These are phyloP conservation scores for Oryzias dopingdopingensis DNA, from an alignment of 2,797 vertebrate genomes.

Conservation along the genomic window DNA sequence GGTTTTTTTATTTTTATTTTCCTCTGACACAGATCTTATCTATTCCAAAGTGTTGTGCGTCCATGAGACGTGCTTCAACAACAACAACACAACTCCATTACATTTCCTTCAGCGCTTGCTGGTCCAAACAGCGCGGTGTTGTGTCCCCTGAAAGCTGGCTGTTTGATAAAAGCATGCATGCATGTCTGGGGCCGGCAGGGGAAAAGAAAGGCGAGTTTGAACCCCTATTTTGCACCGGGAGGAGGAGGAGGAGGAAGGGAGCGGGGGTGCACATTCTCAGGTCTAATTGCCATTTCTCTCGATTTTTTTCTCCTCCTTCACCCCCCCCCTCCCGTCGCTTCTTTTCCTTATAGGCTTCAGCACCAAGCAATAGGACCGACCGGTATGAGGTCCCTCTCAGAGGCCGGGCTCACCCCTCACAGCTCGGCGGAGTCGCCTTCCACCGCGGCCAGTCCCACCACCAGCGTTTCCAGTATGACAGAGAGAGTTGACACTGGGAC, in stretches of 20 bases:
- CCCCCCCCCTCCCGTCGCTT: conserved; percentile 52
- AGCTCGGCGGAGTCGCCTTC: conserved; percentile 98
- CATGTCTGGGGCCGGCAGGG: conserved; percentile 70
- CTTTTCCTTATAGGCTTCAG: conserved; percentile 87
- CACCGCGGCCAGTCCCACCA: conserved; percentile 96
- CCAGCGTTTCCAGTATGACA: conserved; percentile 97
- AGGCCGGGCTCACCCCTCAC: conserved; percentile 95
- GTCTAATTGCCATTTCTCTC: conserved; percentile 77
- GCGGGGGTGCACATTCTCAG: conserved; percentile 63
- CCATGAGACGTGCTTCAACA: background rate
- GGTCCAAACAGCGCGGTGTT: conserved; percentile 65
- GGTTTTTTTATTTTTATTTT: too few relatives aligned
- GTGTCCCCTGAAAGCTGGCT: conserved; percentile 68
- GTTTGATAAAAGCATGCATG: conserved; percentile 72
- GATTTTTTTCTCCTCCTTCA: conserved; percentile 25
- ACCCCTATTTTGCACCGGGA: conserved; percentile 68
- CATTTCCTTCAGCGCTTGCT: conserved; percentile 57
- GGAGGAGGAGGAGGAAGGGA: conserved; percentile 33
- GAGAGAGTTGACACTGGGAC: conserved; percentile 95
- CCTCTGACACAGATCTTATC: too few relatives aligned
- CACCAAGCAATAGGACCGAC: conserved; percentile 98
- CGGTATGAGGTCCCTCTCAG: conserved; percentile 96
- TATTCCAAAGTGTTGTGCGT: too few relatives aligned
- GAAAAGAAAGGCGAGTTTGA: conserved; percentile 71
- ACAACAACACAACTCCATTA: conserved; percentile 22